Base-by-base conservation (phyloP, 2,888 invertebrate genomes). In the Pollenia griseotomentosa region DNA sequence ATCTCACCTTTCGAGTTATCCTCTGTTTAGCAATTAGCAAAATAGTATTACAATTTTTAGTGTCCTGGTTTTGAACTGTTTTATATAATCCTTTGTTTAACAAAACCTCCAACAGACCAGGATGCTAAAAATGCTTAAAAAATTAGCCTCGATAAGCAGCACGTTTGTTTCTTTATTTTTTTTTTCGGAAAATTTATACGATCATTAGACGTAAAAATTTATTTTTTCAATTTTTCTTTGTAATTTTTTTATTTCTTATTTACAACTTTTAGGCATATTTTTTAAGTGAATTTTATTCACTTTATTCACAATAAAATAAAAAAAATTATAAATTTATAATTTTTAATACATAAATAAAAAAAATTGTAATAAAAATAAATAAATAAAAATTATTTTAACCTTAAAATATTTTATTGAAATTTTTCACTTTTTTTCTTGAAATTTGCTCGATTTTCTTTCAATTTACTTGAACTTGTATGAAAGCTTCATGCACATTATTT, bases 41-140 rank as follows among this genome's bases (percentile, higher is more conserved):
- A 65, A 65, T 40, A 11, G 14, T 23, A 23, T 33, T 6, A 33
- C 6, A 57, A 23, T 46, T 66, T 86, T 80, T 74, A 86, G 78
- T 83, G 75, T 77, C 80, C 86, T 83, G 86, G 86, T 83, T 86
- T 77, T 83, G 86, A 86, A 86, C 86, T 86, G 86, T 86, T 86
- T 86, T 86, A 83, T 83, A 77, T 77, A 86, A 86, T 86, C 71
- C 75, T 53, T 55, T 65, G 75, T 75, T 86, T 80, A 75, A 83
- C 66, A 85, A 86, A 86, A 86, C 86, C 86, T 86, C 80, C 86
- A 86, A 86, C 57, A 71, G 51, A 75, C 86, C 86, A 86, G 83
- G 79, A 74, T 85, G 70, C 79, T 75, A 75, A 74, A 61, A 71
- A 78, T 48, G 53, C 33, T 33, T 33, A 33, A 33, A 33, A 33